phyloP scores from a whole-genome alignment of 2,797 vertebrate species.

The Lepidocolaptes lacrymiger region DNA sequence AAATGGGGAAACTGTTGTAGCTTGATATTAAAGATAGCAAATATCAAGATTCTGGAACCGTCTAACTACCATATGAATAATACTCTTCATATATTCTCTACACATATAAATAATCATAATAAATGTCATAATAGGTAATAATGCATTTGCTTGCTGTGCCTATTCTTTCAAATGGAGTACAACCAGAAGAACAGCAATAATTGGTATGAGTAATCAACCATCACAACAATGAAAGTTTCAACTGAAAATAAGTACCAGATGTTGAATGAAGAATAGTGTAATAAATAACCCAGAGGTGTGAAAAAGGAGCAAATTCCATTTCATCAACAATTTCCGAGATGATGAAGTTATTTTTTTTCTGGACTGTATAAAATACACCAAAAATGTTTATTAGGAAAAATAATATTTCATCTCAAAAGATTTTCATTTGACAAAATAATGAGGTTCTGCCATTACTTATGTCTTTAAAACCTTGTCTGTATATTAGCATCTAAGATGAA shows the following conservation, averaged over 20 bases:
- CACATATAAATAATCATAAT: not conserved
- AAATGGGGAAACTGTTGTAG: not conserved
- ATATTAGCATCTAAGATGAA: not conserved
- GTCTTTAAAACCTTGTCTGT: not conserved
- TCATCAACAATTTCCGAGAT: not conserved
- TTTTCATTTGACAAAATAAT: not conserved
- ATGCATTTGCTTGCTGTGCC: not conserved
- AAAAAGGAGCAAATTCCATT: not conserved
- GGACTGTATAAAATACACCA: not conserved
- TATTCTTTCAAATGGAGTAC: not conserved
- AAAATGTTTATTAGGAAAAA: not conserved
- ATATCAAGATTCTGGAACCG: not conserved
- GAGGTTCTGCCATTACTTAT: not conserved
- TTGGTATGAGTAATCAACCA: constrained; percentile 34
- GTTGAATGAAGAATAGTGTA: not conserved
- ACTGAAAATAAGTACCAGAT: not conserved
- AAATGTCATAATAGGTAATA: constrained; percentile 8
- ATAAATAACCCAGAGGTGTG: not conserved
- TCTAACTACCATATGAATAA: not conserved
- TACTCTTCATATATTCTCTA: not conserved
- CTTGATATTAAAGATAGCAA: not conserved
- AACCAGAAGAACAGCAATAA: not conserved
- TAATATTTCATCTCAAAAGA: not conserved
- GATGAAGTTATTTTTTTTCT: not conserved
- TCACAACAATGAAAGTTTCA: not conserved